A percentile compares a stretch with the other conserved stretches of the same genome.
Evolutionary conservation across 2,888 invertebrate genomes (phyloP).

Genomic region (Agrochola circellaris): DNA sequence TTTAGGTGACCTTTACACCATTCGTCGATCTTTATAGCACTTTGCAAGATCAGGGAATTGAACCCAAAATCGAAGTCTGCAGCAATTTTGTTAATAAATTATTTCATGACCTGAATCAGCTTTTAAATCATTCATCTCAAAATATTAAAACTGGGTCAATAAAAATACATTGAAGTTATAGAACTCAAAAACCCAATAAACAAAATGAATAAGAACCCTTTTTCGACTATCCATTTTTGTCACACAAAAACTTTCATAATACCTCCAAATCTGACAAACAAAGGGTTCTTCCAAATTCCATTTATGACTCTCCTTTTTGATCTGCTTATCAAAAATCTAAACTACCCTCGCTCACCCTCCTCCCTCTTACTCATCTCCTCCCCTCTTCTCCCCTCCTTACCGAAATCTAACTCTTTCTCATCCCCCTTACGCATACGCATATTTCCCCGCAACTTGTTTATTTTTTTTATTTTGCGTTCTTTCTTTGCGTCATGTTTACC

Average conservation of each 20-base stretch:
- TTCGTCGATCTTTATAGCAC: background rate
- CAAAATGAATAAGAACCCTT: background rate
- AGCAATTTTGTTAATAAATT: background rate
- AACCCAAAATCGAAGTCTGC: conserved; percentile 2
- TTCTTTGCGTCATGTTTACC: too few relatives aligned
- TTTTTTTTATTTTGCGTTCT: too few relatives aligned
- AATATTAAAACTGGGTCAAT: background rate
- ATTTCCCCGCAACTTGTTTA: too few relatives aligned
- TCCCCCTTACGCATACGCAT: too few relatives aligned
- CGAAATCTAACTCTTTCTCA: background rate
- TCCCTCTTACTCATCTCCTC: too few relatives aligned
- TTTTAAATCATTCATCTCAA: background rate
- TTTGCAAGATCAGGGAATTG: conserved; percentile 10
- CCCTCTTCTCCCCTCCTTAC: too few relatives aligned
- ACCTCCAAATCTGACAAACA: background rate
- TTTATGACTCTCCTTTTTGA: background rate
- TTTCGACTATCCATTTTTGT: background rate
- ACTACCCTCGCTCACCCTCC: too few relatives aligned
- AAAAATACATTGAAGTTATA: background rate
- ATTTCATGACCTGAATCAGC: background rate
- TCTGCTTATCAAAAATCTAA: too few relatives aligned
- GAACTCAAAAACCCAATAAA: background rate
- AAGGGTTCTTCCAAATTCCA: background rate
- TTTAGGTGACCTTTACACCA: background rate
- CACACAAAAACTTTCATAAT: background rate